Percentiles rank a stretch among this genome's conserved stretches.
Evolutionary conservation across 2,888 invertebrate species (phyloP).

Genomic region (Stenichneumon culpator): DNA sequence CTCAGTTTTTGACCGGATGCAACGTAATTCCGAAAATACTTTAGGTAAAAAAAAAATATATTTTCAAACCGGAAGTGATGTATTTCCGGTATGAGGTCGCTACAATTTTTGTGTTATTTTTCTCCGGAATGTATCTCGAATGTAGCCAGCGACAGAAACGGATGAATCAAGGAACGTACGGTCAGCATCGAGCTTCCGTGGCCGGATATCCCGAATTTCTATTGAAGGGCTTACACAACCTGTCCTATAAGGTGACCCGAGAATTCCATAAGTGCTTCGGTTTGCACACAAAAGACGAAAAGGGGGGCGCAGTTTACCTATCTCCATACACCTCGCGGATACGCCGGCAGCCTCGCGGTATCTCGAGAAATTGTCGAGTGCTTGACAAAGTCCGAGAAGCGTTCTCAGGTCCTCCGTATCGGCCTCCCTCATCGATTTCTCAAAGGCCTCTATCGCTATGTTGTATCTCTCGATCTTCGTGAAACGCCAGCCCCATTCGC

Average conservation of each 20-base stretch:
- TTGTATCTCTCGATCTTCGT: conserved; percentile 69
- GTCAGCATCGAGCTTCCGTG: background rate
- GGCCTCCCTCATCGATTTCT: conserved; percentile 73
- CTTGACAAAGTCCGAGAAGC: conserved; percentile 75
- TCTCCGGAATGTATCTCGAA: too few species aligned
- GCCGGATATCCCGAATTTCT: background rate
- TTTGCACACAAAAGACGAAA: background rate
- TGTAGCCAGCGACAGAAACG: too few species aligned
- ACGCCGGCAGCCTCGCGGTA: conserved; percentile 75
- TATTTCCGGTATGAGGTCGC: too few species aligned
- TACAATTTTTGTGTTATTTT: too few species aligned
- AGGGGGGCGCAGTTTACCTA: conserved; percentile 73
- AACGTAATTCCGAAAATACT: too few species aligned
- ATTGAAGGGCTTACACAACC: background rate
- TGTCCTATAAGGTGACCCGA: background rate
- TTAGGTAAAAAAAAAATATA: too few species aligned
- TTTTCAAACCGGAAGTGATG: too few species aligned
- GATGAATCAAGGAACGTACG: too few species aligned
- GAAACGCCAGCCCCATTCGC: conserved; percentile 80
- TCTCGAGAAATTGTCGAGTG: conserved; percentile 74
- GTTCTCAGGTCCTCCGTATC: conserved; percentile 74
- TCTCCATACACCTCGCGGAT: conserved; percentile 75
- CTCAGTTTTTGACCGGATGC: too few species aligned
- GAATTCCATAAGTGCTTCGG: background rate
- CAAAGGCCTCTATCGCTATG: conserved; percentile 75